Conservation (phyloP, 2,797 vertebrate species). For the Oreortyx pictus region DNA sequence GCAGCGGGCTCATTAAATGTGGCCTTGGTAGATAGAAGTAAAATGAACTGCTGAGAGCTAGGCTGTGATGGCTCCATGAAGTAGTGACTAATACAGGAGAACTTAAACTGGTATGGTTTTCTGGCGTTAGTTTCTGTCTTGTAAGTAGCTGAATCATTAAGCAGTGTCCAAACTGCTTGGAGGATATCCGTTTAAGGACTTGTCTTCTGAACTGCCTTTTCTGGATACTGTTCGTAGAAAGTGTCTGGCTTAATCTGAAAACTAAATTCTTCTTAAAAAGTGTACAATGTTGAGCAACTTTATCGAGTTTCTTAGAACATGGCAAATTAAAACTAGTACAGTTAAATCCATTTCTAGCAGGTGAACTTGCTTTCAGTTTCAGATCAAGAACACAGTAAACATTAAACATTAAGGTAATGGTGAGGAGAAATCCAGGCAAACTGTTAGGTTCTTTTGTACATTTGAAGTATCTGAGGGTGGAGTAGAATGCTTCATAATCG, state of each 20-base stretch:
- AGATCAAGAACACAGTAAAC: neutral
- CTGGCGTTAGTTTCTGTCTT: neutral
- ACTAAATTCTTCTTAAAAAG: neutral
- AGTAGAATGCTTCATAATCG: fast-evolving
- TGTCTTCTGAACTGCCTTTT: constrained; percentile 23
- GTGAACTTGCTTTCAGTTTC: neutral
- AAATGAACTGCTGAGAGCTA: constrained; percentile 11
- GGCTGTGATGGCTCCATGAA: constrained; percentile 6
- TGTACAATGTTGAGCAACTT: neutral
- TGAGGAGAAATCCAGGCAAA: neutral
- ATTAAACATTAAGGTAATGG: neutral
- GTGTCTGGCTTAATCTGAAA: neutral
- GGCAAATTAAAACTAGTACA: neutral
- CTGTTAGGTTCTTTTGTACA: neutral
- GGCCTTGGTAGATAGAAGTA: constrained; percentile 52
- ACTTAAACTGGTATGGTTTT: neutral
- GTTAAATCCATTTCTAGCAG: neutral
- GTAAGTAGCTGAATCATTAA: neutral
- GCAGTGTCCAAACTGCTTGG: neutral
- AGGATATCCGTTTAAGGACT: constrained; percentile 47
- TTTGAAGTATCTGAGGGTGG: neutral
- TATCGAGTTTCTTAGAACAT: neutral
- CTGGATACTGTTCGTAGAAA: constrained; percentile 17
- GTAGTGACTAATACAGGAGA: neutral
- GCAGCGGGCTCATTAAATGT: neutral